These are phyloP conservation scores for Macrotrachela quadricornifera DNA, from an alignment of 1,140 invertebrate genomes.

Conservation along the genomic window DNA sequence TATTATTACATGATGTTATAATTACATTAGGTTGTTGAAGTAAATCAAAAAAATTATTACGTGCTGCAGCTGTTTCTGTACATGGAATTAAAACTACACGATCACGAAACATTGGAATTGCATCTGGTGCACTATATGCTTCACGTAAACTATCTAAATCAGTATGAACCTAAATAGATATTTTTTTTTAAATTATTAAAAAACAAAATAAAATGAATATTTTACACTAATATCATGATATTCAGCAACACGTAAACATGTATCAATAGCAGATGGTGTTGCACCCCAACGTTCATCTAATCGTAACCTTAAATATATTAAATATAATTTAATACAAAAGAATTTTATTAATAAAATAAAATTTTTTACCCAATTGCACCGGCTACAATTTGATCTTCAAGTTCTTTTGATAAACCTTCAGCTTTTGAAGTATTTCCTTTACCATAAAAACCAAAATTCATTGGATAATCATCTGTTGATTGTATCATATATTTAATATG, in stretches of 20 bases:
- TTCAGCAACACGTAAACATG: slow-evolving; percentile 22
- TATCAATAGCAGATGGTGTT: slow-evolving; percentile 27
- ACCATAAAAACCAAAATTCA: slow-evolving; percentile 29
- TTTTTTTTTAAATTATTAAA: not conserved
- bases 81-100: not conserved
- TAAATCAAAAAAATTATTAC: not conserved
- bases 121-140: slow-evolving; percentile 9
- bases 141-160: too few relatives aligned
- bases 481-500: slow-evolving; percentile 28
- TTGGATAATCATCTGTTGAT: slow-evolving; percentile 24
- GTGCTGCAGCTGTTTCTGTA: not conserved
- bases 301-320: slow-evolving; percentile 17
- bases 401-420: slow-evolving; percentile 12
- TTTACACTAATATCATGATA: slow-evolving; percentile 17
- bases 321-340: not conserved
- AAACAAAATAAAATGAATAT: slow-evolving; percentile 1
- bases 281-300: slow-evolving; percentile 29
- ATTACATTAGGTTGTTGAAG: not conserved
- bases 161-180: not conserved
- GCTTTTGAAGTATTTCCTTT: slow-evolving; percentile 22
- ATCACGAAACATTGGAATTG: slow-evolving; percentile 11
- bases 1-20: not conserved
- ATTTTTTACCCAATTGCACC: slow-evolving; percentile 21
- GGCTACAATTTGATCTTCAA: slow-evolving; percentile 24
- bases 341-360: not conserved